A percentile compares a stretch with the other conserved stretches of the same genome.
phyloP scores from a whole-genome alignment of 2,888 invertebrate genomes.

The Hypomecis atomaria region DNA sequence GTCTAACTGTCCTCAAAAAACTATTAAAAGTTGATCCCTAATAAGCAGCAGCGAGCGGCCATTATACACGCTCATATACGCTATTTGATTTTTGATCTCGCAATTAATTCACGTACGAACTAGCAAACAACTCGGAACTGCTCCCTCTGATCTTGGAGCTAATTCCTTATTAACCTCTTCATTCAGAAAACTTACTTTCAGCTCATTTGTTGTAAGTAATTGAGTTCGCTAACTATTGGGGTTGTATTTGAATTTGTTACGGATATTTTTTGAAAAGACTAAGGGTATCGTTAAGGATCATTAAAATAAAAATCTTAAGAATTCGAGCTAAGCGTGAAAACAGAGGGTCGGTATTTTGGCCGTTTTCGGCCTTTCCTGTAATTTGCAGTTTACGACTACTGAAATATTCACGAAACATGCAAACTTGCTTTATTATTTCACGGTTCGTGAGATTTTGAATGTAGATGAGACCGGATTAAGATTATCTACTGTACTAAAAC shows the following conservation, averaged over 20 bases:
- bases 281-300: neutral
- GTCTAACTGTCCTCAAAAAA: no score
- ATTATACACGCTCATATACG: no score
- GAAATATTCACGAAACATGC: constrained; percentile 13
- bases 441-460: constrained; percentile 2
- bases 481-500: neutral
- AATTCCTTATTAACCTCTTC: constrained; percentile 9
- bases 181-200: neutral
- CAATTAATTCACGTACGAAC: constrained; percentile 5
- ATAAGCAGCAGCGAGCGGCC: no score
- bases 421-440: constrained; percentile 10
- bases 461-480: neutral
- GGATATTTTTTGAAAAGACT: neutral
- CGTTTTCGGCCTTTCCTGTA: constrained; percentile 17
- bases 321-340: constrained; percentile 20
- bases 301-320: constrained; percentile 9
- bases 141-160: constrained; percentile 7
- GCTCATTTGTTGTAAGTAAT: neutral
- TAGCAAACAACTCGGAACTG: constrained; percentile 10
- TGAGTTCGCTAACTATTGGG: neutral
- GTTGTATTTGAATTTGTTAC: neutral
- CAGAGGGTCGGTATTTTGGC: constrained; percentile 6
- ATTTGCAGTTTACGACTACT: constrained; percentile 21
- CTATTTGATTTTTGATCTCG: no score
- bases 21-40: no score